Conservation (phyloP, 1,140 invertebrate genomes). For the Drosophila melanogaster region DNA sequence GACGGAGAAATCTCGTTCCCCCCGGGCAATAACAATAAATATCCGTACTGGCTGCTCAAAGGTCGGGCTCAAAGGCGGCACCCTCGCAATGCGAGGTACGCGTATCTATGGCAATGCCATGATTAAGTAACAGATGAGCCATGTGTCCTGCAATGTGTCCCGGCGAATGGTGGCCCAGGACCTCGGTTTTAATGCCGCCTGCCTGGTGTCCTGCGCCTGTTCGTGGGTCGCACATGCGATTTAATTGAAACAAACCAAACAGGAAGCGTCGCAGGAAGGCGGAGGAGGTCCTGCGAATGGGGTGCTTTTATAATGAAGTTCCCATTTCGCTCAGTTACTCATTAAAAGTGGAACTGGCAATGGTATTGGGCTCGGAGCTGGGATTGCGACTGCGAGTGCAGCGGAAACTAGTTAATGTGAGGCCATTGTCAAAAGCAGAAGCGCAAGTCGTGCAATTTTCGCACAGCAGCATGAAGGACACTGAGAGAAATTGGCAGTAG, state of each 20-base stretch:
- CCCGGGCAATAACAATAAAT: slow-evolving; percentile 47
- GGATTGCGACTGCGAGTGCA: slow-evolving; percentile 58
- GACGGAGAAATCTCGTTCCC: slow-evolving; percentile 5
- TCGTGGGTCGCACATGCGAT: slow-evolving; percentile 73
- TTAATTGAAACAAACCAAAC: slow-evolving; percentile 83
- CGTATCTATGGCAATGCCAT: slow-evolving; percentile 80
- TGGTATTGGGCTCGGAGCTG: slow-evolving; percentile 7
- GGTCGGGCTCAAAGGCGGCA: slow-evolving; percentile 32
- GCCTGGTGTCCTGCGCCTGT: slow-evolving; percentile 16
- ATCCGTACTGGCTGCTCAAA: slow-evolving; percentile 39
- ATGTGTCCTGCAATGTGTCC: slow-evolving; percentile 54
- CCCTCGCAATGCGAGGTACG: slow-evolving; percentile 46
- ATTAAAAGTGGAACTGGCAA: slow-evolving; percentile 57
- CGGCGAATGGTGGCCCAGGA: slow-evolving; percentile 10
- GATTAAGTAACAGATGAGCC: slow-evolving; percentile 80
- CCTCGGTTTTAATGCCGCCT: slow-evolving; percentile 12
- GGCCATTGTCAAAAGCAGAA: slow-evolving; percentile 82
- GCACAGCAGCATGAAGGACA: slow-evolving; percentile 58
- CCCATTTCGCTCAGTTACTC: slow-evolving; percentile 70
- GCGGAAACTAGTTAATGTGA: slow-evolving; percentile 82
- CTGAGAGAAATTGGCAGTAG: not conserved
- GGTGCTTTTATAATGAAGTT: slow-evolving; percentile 80
- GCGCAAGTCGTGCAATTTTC: slow-evolving; percentile 82
- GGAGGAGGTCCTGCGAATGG: slow-evolving; percentile 45
- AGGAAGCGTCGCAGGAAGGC: slow-evolving; percentile 56